A percentile compares a stretch with the other conserved stretches of the same genome.
Evolutionary conservation across 2,113 vertebrate species (phyloP).

Genomic region (Atlantisia rogersi): DNA sequence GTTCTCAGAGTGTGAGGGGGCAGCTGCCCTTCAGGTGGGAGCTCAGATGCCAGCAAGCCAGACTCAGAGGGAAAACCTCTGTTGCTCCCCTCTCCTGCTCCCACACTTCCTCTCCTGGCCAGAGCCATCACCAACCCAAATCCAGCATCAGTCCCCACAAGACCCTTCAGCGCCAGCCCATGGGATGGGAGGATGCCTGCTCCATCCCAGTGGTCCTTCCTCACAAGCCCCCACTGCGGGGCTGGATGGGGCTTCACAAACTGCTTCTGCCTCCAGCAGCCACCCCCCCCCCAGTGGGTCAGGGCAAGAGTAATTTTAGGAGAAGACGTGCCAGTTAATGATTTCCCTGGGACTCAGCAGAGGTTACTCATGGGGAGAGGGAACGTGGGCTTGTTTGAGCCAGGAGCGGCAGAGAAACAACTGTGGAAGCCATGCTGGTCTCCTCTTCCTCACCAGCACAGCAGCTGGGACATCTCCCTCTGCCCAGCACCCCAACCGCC

Average conservation of each 20-base stretch:
- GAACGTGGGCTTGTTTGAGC: slow-evolving; percentile 54
- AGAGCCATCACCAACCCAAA: fast-evolving
- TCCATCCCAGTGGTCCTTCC: not conserved
- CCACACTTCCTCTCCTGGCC: fast-evolving
- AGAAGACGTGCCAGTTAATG: slow-evolving; percentile 36
- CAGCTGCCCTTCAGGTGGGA: not conserved
- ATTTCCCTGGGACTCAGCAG: slow-evolving; percentile 64
- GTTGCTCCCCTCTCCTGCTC: not conserved
- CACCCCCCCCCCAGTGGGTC: slow-evolving; percentile 24
- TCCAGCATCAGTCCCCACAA: not conserved
- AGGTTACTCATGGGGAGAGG: slow-evolving; percentile 50
- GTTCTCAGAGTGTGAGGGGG: not conserved
- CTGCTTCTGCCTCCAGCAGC: not conserved
- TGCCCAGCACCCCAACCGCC: not conserved
- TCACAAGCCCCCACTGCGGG: fast-evolving
- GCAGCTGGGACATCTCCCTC: not conserved
- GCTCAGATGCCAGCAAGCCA: not conserved
- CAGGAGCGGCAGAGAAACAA: slow-evolving; percentile 43
- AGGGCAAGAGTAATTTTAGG: slow-evolving; percentile 36
- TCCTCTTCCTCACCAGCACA: not conserved
- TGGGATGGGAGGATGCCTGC: not conserved
- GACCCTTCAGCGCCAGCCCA: not conserved
- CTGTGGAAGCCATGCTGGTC: not conserved
- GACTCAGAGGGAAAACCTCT: not conserved
- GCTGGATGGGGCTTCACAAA: not conserved